These are phyloP conservation scores for Dryoscopus gambensis DNA, from an alignment of 2,113 vertebrate species.

Conservation along the genomic window DNA sequence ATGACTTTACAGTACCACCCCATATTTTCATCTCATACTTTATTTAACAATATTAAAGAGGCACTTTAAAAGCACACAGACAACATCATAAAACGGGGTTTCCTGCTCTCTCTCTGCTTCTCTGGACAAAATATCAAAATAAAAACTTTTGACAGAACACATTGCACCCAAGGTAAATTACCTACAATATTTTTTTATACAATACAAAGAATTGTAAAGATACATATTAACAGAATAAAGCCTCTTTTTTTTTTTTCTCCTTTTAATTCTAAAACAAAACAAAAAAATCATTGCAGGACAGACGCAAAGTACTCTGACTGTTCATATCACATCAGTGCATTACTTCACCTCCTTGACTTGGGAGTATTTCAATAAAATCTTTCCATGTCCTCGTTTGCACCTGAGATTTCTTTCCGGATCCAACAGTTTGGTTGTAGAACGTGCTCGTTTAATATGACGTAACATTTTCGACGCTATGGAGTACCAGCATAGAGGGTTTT, in stretches of 20 bases:
- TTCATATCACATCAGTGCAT: constrained; percentile 88
- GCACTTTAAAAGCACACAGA: constrained; percentile 82
- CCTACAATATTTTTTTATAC: constrained; percentile 86
- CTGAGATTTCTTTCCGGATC: constrained; percentile 79
- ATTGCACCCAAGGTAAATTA: constrained; percentile 88
- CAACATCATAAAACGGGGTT: constrained; percentile 79
- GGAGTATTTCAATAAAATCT: constrained; percentile 68
- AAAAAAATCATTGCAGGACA: constrained; percentile 70
- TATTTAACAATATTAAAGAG: constrained; percentile 77
- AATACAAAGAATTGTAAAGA: constrained; percentile 79
- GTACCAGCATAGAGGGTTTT: constrained; percentile 73
- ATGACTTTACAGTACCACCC: constrained; percentile 51
- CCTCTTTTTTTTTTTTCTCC: constrained; percentile 74
- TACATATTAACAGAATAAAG: constrained; percentile 89
- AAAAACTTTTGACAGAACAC: constrained; percentile 89
- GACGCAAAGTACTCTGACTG: constrained; percentile 77
- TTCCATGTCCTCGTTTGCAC: constrained; percentile 79
- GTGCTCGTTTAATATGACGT: neutral
- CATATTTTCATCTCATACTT: constrained; percentile 55
- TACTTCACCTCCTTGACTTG: constrained; percentile 81
- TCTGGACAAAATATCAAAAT: constrained; percentile 92
- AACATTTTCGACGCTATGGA: constrained; percentile 62
- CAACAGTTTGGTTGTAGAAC: constrained; percentile 62
- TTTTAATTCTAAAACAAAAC: constrained; percentile 78
- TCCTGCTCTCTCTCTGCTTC: constrained; percentile 78